A percentile compares a stretch with the other conserved stretches of the same genome.
phyloP scores from a whole-genome alignment of 2,888 invertebrate genomes.

The Thysanoteuthis rhombus region DNA sequence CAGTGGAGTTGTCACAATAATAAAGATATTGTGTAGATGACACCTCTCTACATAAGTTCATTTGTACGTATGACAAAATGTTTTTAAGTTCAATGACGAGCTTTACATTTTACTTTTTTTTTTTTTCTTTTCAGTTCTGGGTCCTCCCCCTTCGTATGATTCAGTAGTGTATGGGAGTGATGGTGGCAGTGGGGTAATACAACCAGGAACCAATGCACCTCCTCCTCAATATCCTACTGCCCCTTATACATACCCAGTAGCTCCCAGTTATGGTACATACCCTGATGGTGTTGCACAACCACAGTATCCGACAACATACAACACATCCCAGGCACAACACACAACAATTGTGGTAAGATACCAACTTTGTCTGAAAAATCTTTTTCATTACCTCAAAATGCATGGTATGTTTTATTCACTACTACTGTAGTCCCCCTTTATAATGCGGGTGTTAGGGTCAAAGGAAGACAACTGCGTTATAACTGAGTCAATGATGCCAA shows the following conservation, averaged over 20 bases:
- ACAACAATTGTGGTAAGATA: not conserved
- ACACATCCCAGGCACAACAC: too few species aligned
- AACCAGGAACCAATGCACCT: not conserved
- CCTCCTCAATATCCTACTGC: not conserved
- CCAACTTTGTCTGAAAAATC: not conserved
- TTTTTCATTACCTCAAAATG: too few species aligned
- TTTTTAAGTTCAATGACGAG: not conserved
- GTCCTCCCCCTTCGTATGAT: not conserved
- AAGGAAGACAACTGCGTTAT: too few species aligned
- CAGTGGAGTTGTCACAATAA: too few species aligned
- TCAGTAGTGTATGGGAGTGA: not conserved
- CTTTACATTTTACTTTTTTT: not conserved
- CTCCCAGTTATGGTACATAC: not conserved
- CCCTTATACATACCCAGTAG: not conserved
- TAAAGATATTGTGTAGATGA: too few species aligned
- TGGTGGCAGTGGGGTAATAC: not conserved
- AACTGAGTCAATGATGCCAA: too few species aligned
- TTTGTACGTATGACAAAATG: too few species aligned
- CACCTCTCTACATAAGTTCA: too few species aligned
- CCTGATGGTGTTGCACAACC: not conserved
- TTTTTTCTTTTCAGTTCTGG: not conserved
- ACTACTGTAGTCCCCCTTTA: too few species aligned
- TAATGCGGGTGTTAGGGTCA: too few species aligned
- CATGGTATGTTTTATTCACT: too few species aligned
- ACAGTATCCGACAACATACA: not conserved